Conservation (phyloP, 2,113 vertebrate species). For the Gymnogyps californianus region DNA sequence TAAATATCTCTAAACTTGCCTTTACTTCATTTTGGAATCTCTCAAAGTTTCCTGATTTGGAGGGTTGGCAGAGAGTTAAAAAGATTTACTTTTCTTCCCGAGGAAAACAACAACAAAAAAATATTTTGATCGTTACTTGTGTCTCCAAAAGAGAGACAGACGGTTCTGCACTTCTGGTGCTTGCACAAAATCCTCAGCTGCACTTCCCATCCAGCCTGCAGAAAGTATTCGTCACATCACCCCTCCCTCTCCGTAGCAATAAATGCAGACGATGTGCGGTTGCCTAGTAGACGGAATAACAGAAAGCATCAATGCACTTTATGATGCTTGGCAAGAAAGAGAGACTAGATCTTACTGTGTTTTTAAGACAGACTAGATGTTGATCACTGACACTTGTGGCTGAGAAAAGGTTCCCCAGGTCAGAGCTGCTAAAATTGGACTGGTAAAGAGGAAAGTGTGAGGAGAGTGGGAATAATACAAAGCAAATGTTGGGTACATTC, state of each 20-base stretch:
- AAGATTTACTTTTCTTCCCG: background rate
- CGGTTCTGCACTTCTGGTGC: background rate
- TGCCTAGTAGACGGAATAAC: slow-evolving; percentile 7
- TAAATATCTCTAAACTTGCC: slow-evolving; percentile 13
- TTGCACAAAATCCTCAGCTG: background rate
- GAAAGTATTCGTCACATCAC: background rate
- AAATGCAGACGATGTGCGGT: background rate
- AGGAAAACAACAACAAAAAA: background rate
- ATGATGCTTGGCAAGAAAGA: background rate
- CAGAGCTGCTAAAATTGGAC: background rate
- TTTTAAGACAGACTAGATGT: background rate
- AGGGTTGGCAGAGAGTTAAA: background rate
- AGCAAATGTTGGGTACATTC: background rate
- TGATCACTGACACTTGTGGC: background rate
- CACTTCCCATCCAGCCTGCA: background rate
- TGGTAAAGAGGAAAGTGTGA: background rate
- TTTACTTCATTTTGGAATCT: background rate
- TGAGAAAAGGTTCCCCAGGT: background rate
- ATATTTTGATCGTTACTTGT: background rate
- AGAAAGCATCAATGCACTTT: slow-evolving; percentile 5
- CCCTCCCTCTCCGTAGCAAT: background rate
- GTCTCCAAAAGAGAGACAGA: background rate
- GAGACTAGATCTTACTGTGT: background rate
- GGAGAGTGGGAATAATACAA: background rate
- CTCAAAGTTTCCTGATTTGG: background rate